phyloP scores from a whole-genome alignment of 2,113 vertebrate species.

The Polypterus bichir region DNA sequence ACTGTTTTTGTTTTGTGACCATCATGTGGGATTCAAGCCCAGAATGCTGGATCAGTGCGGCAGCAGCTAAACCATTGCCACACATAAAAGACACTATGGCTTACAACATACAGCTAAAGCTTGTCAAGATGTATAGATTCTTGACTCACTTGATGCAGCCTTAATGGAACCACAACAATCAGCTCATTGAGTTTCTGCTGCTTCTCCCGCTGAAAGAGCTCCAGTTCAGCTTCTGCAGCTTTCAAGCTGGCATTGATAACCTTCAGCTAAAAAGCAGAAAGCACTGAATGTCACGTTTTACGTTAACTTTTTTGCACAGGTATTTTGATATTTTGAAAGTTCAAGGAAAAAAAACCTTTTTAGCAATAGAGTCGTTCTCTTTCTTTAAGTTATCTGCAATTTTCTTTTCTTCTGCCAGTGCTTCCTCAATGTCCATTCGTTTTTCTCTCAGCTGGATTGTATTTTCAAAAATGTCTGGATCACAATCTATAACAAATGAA shows the following conservation, averaged over 20 bases:
- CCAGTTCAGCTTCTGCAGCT: slow-evolving; percentile 51
- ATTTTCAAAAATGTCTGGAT: slow-evolving; percentile 53
- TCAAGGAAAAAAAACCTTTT: slow-evolving; percentile 52
- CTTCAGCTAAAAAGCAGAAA: slow-evolving; percentile 48
- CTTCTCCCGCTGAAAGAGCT: slow-evolving; percentile 72
- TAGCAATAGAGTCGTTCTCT: slow-evolving; percentile 49
- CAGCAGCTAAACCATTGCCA: no score
- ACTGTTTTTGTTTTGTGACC: not conserved
- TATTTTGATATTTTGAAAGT: no score
- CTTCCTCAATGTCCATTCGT: slow-evolving; percentile 62
- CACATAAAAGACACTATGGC: no score
- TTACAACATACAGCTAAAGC: no score
- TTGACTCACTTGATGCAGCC: slow-evolving; percentile 71
- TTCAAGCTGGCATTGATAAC: slow-evolving; percentile 41
- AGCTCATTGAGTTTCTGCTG: slow-evolving; percentile 75
- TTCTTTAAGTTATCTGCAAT: slow-evolving; percentile 53
- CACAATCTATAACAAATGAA: slow-evolving; percentile 53
- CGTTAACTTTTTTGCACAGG: no score
- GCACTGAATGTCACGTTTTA: not conserved
- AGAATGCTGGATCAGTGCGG: no score
- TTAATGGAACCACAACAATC: slow-evolving; percentile 68
- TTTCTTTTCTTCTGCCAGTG: slow-evolving; percentile 62
- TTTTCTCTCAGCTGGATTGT: slow-evolving; percentile 61
- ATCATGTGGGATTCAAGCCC: no score
- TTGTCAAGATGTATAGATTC: not conserved